A percentile compares a stretch with the other conserved stretches of the same genome.
Conservation (phyloP, 2,888 invertebrate genomes). For the Eilema griseolum region DNA sequence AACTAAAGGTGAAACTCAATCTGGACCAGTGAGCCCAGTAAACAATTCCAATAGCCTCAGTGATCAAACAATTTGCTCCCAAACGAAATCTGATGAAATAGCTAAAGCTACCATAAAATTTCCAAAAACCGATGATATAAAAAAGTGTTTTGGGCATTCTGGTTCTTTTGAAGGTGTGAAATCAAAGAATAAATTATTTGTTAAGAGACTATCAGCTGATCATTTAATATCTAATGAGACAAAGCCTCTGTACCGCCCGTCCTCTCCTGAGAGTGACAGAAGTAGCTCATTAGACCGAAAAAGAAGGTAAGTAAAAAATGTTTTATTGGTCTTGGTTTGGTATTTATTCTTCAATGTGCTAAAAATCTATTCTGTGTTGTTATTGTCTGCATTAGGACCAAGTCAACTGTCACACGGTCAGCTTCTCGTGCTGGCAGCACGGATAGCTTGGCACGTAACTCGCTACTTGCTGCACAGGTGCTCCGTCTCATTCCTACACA, state of each 20-base stretch:
- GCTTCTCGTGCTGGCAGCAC: slow-evolving; percentile 84
- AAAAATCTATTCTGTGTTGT: slow-evolving; percentile 31
- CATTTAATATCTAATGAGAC: slow-evolving; percentile 80
- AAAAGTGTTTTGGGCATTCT: slow-evolving; percentile 80
- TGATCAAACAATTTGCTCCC: slow-evolving; percentile 70
- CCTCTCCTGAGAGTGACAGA: slow-evolving; percentile 83
- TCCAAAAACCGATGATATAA: slow-evolving; percentile 74
- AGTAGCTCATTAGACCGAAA: slow-evolving; percentile 83
- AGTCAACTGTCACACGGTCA: slow-evolving; percentile 78
- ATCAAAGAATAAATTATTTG: slow-evolving; percentile 79
- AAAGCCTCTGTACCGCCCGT: slow-evolving; percentile 75
- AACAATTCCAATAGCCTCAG: slow-evolving; percentile 77
- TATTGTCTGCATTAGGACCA: slow-evolving; percentile 66
- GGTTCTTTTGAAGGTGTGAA: slow-evolving; percentile 83
- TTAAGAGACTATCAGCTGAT: slow-evolving; percentile 82
- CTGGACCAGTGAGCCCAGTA: slow-evolving; percentile 74
- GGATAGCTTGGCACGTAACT: slow-evolving; percentile 91
- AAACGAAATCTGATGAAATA: slow-evolving; percentile 79
- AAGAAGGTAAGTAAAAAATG: slow-evolving; percentile 63
- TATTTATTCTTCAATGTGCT: slow-evolving; percentile 13
- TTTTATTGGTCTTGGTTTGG: slow-evolving; percentile 10
- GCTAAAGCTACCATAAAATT: slow-evolving; percentile 78
- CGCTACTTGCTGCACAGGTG: slow-evolving; percentile 92
- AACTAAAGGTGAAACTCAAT: slow-evolving; percentile 68
- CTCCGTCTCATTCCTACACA: slow-evolving; percentile 93